phyloP scores from a whole-genome alignment of 2,113 vertebrate genomes.

The Lutjanus erythropterus region DNA sequence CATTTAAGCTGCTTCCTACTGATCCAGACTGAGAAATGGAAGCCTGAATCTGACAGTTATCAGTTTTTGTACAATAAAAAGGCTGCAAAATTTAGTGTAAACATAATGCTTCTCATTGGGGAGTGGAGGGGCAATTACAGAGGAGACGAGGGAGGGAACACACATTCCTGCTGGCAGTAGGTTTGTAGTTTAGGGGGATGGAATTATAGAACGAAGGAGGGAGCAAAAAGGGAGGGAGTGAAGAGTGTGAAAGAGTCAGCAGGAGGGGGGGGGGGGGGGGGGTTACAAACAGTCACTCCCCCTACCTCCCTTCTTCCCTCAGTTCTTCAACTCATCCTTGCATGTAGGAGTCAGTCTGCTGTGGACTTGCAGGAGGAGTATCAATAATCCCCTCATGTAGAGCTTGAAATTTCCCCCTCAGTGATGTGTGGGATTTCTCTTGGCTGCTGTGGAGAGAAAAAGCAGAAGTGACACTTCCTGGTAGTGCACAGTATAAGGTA shows the following conservation, averaged over 20 bases:
- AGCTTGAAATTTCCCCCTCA: constrained; percentile 32
- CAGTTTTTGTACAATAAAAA: constrained; percentile 9
- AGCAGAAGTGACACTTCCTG: constrained; percentile 24
- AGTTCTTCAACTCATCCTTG: constrained; percentile 75
- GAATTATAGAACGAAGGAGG: constrained; percentile 67
- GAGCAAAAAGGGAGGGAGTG: constrained; percentile 44
- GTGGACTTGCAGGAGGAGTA: constrained; percentile 60
- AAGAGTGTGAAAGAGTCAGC: constrained; percentile 70
- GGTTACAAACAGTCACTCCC: constrained; percentile 66
- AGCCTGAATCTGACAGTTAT: neutral
- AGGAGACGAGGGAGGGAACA: constrained; percentile 64
- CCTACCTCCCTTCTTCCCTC: constrained; percentile 57
- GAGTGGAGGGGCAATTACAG: constrained; percentile 69
- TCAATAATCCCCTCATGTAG: constrained; percentile 48
- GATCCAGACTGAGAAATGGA: neutral
- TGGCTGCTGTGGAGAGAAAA: neutral
- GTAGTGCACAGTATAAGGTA: constrained; percentile 55
- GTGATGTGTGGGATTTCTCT: constrained; percentile 43
- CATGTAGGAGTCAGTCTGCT: constrained; percentile 63
- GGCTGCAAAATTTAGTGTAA: constrained; percentile 57
- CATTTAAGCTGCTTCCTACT: neutral
- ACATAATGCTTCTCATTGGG: constrained; percentile 52
- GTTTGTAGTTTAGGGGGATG: constrained; percentile 68
- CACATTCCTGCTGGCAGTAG: constrained; percentile 73
- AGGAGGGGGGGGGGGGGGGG: constrained; percentile 29